Evolutionary conservation across 2,113 vertebrate genomes (phyloP).

Genomic region (Ancistrus triradiatus): DNA sequence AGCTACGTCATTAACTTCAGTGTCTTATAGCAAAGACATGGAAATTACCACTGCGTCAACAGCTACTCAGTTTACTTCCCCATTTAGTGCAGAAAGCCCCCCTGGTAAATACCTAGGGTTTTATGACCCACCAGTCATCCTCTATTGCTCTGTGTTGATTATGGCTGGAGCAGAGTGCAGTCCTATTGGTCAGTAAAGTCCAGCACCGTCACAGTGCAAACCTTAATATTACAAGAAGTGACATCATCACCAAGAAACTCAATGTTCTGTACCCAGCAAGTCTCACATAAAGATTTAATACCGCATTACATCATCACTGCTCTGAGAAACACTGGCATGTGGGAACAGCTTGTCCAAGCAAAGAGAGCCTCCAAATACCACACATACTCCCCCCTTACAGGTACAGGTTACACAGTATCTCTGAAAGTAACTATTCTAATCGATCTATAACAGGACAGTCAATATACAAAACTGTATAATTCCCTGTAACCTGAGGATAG

Average conservation of each 20-base stretch:
- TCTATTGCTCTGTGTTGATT: neutral
- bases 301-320: constrained; percentile 3
- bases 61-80: neutral
- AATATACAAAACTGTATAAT: no score
- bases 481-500: no score
- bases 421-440: no score
- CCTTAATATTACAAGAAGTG: constrained; percentile 4
- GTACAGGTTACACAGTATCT: no score
- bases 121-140: neutral
- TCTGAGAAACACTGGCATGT: neutral
- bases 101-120: neutral
- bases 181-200: neutral
- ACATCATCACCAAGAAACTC: neutral
- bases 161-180: neutral
- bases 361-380: neutral
- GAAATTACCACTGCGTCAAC: neutral
- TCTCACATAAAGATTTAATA: constrained; percentile 14
- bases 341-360: neutral
- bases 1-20: constrained; percentile 4
- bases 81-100: neutral
- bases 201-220: neutral
- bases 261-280: neutral
- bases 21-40: neutral
- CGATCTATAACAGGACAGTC: no score
- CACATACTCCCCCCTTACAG: no score